phyloP scores from a whole-genome alignment of 2,113 vertebrate species.

The Hyperopisus bebe region DNA sequence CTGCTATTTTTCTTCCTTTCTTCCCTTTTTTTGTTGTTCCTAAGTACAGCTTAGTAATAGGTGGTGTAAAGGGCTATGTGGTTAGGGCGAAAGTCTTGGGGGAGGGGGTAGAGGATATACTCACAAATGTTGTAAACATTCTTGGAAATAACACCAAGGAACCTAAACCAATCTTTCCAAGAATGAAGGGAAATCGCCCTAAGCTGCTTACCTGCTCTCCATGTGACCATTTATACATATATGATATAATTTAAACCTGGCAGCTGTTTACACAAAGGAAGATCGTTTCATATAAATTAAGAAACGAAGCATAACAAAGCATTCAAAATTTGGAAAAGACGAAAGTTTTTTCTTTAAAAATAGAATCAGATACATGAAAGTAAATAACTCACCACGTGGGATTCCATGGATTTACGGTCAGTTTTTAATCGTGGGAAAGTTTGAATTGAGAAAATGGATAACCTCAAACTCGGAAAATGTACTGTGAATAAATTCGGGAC shows the following conservation, averaged over 20 bases:
- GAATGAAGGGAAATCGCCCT: background rate
- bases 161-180: background rate
- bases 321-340: background rate
- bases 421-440: background rate
- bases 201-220: background rate
- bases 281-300: background rate
- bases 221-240: background rate
- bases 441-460: background rate
- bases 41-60: background rate
- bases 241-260: background rate
- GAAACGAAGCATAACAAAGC: background rate
- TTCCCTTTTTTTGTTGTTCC: background rate
- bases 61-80: background rate
- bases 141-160: background rate
- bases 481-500: slow-evolving; percentile 30
- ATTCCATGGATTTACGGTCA: background rate
- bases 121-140: background rate
- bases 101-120: background rate
- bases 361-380: background rate
- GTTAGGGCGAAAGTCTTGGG: background rate
- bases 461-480: slow-evolving; percentile 15
- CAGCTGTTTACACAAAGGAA: background rate
- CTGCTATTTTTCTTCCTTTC: background rate
- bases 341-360: background rate
- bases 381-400: background rate